These are phyloP conservation scores for Beaufortia kweichowensis DNA, from an alignment of 2,113 vertebrate genomes.

Conservation along the genomic window DNA sequence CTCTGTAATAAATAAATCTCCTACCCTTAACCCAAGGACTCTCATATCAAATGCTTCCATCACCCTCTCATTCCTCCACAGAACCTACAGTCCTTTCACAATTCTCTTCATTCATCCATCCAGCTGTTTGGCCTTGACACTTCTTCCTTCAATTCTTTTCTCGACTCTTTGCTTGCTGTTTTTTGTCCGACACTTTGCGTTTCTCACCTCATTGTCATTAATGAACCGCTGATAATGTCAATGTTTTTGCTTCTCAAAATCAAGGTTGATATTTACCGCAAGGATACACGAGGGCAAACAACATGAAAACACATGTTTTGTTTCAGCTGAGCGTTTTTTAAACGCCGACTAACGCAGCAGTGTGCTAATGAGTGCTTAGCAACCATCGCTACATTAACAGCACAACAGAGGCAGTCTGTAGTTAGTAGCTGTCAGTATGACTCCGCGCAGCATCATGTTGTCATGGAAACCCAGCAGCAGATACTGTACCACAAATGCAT, in stretches of 20 bases:
- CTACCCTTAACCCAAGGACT: slow-evolving; percentile 40
- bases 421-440: neutral
- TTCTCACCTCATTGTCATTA: neutral
- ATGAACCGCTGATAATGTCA: neutral
- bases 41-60: slow-evolving; percentile 42
- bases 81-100: slow-evolving; percentile 1
- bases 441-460: neutral
- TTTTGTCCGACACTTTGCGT: neutral
- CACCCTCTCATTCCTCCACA: neutral
- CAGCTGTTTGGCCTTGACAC: slow-evolving; percentile 16
- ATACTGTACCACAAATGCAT: neutral
- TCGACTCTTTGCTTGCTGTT: neutral
- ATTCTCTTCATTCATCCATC: neutral
- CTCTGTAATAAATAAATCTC: slow-evolving; percentile 29
- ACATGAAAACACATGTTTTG: neutral
- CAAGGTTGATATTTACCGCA: slow-evolving; percentile 10
- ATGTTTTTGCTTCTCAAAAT: neutral
- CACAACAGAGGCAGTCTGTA: neutral
- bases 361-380: slow-evolving; percentile 19
- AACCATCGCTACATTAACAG: slow-evolving; percentile 8
- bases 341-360: neutral
- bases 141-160: neutral
- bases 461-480: neutral
- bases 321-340: neutral
- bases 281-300: neutral